Conservation (phyloP, 2,113 vertebrate genomes). For the Pseudois nayaur region DNA sequence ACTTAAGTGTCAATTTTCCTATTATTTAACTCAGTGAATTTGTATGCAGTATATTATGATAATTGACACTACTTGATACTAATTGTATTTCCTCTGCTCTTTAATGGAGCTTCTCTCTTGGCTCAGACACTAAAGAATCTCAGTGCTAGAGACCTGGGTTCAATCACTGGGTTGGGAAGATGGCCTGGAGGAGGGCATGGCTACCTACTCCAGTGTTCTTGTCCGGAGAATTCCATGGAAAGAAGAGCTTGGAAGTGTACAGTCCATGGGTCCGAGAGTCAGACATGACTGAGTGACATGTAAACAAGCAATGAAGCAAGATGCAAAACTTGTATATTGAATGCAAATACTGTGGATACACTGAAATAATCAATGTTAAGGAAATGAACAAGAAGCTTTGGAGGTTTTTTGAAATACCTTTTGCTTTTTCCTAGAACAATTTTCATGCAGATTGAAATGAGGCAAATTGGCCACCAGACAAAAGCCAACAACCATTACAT, state of each 20-base stretch:
- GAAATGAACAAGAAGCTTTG: background rate
- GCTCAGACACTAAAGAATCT: background rate
- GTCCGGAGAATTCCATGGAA: fast-evolving
- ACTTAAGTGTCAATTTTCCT: background rate
- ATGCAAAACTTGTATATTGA: background rate
- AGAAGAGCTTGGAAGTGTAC: background rate
- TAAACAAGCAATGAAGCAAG: background rate
- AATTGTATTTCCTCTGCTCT: background rate
- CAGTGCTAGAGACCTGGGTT: background rate
- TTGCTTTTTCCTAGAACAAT: background rate
- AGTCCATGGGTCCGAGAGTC: background rate
- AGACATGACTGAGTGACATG: fast-evolving
- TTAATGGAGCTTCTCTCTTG: background rate
- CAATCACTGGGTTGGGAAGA: background rate
- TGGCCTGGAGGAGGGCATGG: background rate
- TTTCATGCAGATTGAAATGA: background rate
- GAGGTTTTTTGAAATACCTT: background rate
- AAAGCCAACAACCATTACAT: background rate
- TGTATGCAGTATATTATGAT: fast-evolving
- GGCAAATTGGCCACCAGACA: background rate
- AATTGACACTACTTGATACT: fast-evolving
- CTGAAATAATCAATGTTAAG: background rate
- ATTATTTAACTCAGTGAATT: background rate
- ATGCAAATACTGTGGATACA: background rate
- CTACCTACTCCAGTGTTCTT: background rate